These are phyloP conservation scores for Hydriomena furcata DNA, from an alignment of 2,888 invertebrate genomes.

Conservation along the genomic window DNA sequence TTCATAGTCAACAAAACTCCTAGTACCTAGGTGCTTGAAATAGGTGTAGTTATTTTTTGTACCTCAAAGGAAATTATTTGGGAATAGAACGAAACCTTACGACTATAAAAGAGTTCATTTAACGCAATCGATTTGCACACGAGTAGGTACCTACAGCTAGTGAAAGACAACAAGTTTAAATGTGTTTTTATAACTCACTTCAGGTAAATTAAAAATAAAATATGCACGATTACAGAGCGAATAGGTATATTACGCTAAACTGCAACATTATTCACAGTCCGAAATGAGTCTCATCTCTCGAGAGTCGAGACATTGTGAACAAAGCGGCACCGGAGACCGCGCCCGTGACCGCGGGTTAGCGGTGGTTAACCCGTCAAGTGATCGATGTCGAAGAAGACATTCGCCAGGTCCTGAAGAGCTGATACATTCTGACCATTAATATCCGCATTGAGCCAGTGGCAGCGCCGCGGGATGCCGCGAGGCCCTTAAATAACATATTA, in stretches of 20 bases:
- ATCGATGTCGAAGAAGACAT: conserved; percentile 58
- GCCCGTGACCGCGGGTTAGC: conserved; percentile 5
- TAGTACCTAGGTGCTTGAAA: no score
- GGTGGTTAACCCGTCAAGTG: conserved; percentile 37
- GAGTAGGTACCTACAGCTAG: no score
- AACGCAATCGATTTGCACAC: no score
- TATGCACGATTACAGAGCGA: not conserved
- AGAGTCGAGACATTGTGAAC: conserved; percentile 3
- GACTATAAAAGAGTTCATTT: no score
- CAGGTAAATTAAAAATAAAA: no score
- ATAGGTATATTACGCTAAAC: not conserved
- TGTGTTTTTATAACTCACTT: no score
- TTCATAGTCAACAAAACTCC: no score
- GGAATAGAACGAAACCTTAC: no score
- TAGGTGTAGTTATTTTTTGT: no score
- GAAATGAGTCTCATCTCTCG: conserved; percentile 9
- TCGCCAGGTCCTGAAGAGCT: conserved; percentile 51
- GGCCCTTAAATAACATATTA: conserved; percentile 76
- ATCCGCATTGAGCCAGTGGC: conserved; percentile 71
- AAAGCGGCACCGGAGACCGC: not conserved
- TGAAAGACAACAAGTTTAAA: not conserved
- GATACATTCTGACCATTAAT: conserved; percentile 75
- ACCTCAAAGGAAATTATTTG: no score
- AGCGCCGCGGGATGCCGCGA: conserved; percentile 70
- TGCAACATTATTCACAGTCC: conserved; percentile 1